phyloP scores from a whole-genome alignment of 1,140 invertebrate species.

The Melitaea cinxia region DNA sequence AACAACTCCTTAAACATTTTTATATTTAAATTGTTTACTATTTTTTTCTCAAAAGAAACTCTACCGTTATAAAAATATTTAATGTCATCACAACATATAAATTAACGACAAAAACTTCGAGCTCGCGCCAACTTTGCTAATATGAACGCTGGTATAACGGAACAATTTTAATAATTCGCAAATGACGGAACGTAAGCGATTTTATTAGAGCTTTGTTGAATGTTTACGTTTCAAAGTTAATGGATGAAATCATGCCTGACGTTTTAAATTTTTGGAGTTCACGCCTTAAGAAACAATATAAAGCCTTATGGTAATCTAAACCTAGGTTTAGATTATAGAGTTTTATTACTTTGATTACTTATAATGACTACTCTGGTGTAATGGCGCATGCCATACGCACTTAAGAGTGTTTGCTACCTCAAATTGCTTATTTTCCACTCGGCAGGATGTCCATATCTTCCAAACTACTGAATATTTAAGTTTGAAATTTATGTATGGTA shows the following conservation, averaged over 20 bases:
- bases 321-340: no score
- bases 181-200: constrained; percentile 50
- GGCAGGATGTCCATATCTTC: no score
- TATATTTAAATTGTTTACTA: background rate
- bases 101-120: constrained; percentile 49
- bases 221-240: constrained; percentile 40
- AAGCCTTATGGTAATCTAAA: background rate
- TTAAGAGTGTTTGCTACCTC: no score
- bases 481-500: no score
- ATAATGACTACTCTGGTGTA: no score
- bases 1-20: background rate
- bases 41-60: background rate
- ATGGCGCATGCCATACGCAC: no score
- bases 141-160: constrained; percentile 50
- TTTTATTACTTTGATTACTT: no score
- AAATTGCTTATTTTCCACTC: no score
- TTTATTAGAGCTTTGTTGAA: constrained; percentile 54
- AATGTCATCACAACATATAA: constrained; percentile 49
- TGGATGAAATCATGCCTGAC: constrained; percentile 43
- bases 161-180: constrained; percentile 63
- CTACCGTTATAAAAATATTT: constrained; percentile 45
- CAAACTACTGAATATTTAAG: no score
- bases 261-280: constrained; percentile 21
- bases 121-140: constrained; percentile 53
- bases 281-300: no score